phyloP scores from a whole-genome alignment of 1,140 invertebrate species.

The Procambarus virginalis region DNA sequence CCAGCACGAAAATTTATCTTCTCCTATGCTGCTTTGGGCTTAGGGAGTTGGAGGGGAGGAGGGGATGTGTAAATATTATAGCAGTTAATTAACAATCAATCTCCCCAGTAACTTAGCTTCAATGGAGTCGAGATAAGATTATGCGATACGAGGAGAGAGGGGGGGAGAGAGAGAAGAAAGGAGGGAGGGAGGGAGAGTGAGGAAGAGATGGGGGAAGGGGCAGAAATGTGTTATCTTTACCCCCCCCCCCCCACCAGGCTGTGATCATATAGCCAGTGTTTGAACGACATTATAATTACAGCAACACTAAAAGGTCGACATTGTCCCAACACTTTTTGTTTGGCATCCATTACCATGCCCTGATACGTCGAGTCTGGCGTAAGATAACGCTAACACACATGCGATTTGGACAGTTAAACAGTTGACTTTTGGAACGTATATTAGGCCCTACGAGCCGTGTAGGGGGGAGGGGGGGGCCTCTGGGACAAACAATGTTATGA shows the following conservation, averaged over 20 bases:
- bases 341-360: conserved; percentile 44
- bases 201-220: no score
- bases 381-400: background rate
- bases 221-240: no score
- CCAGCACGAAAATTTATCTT: no score
- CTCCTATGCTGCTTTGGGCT: no score
- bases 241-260: no score
- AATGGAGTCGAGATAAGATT: conserved; percentile 34
- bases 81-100: conserved; percentile 37
- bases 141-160: conserved; percentile 1
- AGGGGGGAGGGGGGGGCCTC: no score
- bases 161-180: no score
- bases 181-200: background rate
- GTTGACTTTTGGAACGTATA: background rate
- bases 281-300: conserved; percentile 37
- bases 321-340: conserved; percentile 46
- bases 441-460: background rate
- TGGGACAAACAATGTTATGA: no score
- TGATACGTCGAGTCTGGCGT: conserved; percentile 28
- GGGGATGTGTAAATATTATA: conserved; percentile 8
- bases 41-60: background rate
- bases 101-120: background rate
- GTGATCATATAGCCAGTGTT: conserved; percentile 15
- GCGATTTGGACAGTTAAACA: background rate
- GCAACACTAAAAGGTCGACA: conserved; percentile 45